These are phyloP conservation scores for Meles meles DNA, from an alignment of 2,113 vertebrate species.

Conservation along the genomic window DNA sequence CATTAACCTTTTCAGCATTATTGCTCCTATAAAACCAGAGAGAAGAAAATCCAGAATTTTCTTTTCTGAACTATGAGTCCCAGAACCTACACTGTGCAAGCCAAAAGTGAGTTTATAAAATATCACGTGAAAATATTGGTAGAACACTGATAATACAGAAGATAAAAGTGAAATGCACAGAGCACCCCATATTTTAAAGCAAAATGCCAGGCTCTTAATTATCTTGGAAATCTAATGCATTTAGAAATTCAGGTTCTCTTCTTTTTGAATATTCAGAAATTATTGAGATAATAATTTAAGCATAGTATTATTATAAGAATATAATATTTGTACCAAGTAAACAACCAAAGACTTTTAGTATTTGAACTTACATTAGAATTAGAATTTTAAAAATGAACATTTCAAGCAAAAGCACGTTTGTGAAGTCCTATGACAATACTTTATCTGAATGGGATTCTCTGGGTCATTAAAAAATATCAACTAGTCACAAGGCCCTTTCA, in stretches of 20 bases:
- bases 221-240: not conserved
- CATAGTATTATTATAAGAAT: not conserved
- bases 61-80: not conserved
- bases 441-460: not conserved
- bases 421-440: not conserved
- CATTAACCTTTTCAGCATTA: not conserved
- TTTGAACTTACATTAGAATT: not conserved
- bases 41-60: conserved; percentile 17
- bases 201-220: conserved; percentile 45
- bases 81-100: not conserved
- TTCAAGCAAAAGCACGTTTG: conserved; percentile 7
- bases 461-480: conserved; percentile 18
- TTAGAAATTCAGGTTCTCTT: conserved; percentile 22
- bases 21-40: not conserved
- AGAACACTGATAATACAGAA: not conserved
- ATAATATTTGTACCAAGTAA: not conserved
- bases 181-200: conserved; percentile 18
- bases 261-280: not conserved
- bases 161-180: not conserved
- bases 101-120: not conserved
- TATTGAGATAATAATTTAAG: conserved; percentile 12
- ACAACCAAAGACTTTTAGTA: not conserved
- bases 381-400: not conserved
- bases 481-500: conserved; percentile 26
- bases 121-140: not conserved